Conservation (phyloP, 2,113 vertebrate genomes). For the Odontophorus gujanensis region DNA sequence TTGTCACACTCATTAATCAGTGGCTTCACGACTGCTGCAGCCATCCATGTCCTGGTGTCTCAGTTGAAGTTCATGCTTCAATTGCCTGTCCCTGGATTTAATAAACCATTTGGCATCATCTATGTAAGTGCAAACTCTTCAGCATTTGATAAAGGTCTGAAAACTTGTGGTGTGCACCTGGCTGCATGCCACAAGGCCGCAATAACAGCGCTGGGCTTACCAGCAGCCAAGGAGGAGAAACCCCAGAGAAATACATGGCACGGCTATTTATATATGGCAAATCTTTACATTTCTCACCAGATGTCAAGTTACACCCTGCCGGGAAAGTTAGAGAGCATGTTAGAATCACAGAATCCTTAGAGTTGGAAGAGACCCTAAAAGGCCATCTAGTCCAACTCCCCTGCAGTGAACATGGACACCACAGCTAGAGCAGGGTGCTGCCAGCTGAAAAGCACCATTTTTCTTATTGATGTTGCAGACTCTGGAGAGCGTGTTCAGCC, state of each 20-base stretch:
- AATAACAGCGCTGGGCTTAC: background rate
- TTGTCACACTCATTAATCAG: conserved; percentile 94
- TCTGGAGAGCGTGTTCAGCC: conserved; percentile 82
- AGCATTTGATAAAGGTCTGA: background rate
- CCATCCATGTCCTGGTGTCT: conserved; percentile 92
- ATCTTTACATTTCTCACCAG: background rate
- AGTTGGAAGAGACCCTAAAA: too few species aligned
- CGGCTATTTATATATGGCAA: background rate
- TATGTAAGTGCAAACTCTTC: conserved; percentile 82
- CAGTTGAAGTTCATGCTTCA: conserved; percentile 96
- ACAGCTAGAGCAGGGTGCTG: background rate
- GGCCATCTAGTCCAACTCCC: too few species aligned
- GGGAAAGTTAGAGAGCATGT: background rate
- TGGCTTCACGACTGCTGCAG: conserved; percentile 93
- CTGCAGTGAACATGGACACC: too few species aligned
- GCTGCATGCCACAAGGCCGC: background rate
- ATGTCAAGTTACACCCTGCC: background rate
- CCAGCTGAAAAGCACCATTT: background rate
- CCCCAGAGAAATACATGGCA: background rate
- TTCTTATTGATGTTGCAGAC: conserved; percentile 78
- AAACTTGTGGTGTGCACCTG: background rate
- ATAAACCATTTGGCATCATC: conserved; percentile 84
- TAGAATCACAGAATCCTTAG: background rate
- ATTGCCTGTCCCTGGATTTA: conserved; percentile 79
- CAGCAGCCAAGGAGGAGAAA: background rate